Conservation (phyloP, 2,113 vertebrate species). For the Rhinolophus ferrumequinum region DNA sequence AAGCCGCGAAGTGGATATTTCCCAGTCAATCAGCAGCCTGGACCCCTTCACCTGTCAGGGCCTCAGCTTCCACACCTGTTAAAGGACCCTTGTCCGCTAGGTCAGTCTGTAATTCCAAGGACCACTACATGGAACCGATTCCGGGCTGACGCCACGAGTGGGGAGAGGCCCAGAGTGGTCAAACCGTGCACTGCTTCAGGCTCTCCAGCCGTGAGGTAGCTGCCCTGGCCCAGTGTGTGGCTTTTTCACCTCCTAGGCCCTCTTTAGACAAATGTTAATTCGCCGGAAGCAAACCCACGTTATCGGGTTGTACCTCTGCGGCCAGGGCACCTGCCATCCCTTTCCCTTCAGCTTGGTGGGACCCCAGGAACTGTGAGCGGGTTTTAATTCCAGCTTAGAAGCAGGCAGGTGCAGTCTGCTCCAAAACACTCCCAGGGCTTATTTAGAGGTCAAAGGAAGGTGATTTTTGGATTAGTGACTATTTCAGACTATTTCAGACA, state of each 20-base stretch:
- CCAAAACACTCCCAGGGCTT: background rate
- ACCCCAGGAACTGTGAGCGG: background rate
- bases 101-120: background rate
- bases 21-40: background rate
- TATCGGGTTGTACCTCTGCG: background rate
- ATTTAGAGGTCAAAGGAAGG: slow-evolving; percentile 33
- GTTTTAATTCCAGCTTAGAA: slow-evolving; percentile 33
- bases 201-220: background rate
- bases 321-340: background rate
- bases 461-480: slow-evolving; percentile 16
- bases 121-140: background rate
- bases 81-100: background rate
- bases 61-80: background rate
- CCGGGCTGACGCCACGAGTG: background rate
- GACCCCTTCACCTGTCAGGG: background rate
- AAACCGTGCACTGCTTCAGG: background rate
- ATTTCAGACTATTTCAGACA: slow-evolving; percentile 46
- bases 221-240: background rate
- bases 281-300: background rate
- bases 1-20: background rate
- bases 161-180: background rate
- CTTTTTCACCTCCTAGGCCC: background rate
- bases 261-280: background rate
- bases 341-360: background rate
- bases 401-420: background rate